Conservation (phyloP, 2,113 vertebrate species). For the Ochotona curzoniae region DNA sequence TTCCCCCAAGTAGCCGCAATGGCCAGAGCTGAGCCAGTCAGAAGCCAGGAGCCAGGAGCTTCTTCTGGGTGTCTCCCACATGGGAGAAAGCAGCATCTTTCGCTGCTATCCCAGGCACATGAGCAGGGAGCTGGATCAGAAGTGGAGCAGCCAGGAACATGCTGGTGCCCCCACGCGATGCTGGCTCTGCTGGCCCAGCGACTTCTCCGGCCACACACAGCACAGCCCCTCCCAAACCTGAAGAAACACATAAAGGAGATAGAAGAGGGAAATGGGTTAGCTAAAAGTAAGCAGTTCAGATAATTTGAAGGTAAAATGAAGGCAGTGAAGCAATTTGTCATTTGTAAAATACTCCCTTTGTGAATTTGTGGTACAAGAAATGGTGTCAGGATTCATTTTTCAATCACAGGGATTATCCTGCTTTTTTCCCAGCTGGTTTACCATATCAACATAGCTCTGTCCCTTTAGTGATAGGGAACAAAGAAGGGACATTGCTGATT, state of each 20-base stretch:
- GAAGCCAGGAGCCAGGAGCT: too few species aligned
- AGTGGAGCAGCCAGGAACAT: too few species aligned
- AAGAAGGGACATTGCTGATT: neutral
- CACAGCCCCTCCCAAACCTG: too few species aligned
- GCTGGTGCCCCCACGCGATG: too few species aligned
- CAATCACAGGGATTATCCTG: neutral
- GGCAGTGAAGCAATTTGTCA: neutral
- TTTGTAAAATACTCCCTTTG: neutral
- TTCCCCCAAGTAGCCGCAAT: too few species aligned
- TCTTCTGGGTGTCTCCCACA: too few species aligned
- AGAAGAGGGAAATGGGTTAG: neutral
- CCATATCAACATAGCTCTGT: neutral
- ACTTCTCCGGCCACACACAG: too few species aligned
- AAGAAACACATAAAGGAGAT: neutral
- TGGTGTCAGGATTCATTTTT: neutral
- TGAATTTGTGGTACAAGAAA: neutral
- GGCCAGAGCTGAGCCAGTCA: too few species aligned
- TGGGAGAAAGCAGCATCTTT: too few species aligned
- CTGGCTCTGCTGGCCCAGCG: too few species aligned
- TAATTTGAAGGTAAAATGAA: constrained; percentile 39
- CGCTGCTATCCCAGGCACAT: too few species aligned
- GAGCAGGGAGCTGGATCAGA: too few species aligned
- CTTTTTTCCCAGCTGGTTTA: neutral
- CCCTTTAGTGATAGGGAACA: neutral
- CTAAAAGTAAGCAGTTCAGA: neutral